phyloP scores from a whole-genome alignment of 2,888 invertebrate species.

The Teleogryllus oceanicus region DNA sequence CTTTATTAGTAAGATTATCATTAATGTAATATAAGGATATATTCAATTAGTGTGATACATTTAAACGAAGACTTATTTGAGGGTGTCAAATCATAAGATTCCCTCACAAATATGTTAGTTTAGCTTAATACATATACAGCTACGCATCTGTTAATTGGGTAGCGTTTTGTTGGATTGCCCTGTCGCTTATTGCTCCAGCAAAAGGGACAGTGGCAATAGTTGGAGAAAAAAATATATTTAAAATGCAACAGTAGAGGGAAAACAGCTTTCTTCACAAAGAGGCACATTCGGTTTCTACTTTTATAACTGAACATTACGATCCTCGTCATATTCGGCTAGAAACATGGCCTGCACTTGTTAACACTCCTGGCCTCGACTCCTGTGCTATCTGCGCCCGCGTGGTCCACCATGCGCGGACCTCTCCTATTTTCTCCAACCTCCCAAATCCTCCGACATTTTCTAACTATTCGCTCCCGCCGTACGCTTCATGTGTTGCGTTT shows the following conservation, averaged over 20 bases:
- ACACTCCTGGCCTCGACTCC: background rate
- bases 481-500: background rate
- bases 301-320: background rate
- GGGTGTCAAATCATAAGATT: background rate
- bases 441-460: background rate
- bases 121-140: background rate
- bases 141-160: conserved; percentile 1
- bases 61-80: background rate
- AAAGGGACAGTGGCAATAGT: background rate
- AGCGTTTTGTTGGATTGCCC: conserved; percentile 18
- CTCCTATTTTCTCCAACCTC: background rate
- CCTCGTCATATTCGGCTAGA: background rate
- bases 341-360: background rate
- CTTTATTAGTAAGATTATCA: background rate
- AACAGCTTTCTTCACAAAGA: background rate
- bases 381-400: background rate
- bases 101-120: conserved; percentile 18
- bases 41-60: background rate
- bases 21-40: conserved; percentile 1
- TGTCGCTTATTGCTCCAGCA: background rate
- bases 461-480: conserved; percentile 5
- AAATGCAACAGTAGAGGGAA: background rate
- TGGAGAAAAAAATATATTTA: background rate
- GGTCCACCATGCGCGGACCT: background rate
- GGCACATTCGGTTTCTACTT: background rate